Evolutionary conservation across 2,113 vertebrate species (phyloP), one percentile per base, ranked within the genome.

Genomic region (Camelus dromedarius): DNA sequence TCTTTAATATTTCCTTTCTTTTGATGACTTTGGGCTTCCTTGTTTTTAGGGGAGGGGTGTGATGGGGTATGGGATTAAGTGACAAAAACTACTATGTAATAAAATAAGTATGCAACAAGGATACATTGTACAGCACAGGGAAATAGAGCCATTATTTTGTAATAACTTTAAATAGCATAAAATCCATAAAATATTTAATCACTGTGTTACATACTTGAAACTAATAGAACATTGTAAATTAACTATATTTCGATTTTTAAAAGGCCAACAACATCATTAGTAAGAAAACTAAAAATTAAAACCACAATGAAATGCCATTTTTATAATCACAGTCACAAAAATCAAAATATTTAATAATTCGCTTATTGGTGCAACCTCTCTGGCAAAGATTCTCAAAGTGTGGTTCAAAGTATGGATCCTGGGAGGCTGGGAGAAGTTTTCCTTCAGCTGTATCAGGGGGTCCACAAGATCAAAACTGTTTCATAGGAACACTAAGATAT

Each of bases 231-330:
- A 62, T 30, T 62, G 26, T 62, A 62, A 62, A 62, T 62, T 26
- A 28, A 62, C 26, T 30, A 28, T 30, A 9, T 26, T 62, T 12
- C 26, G 28, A 2, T 62, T 62, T 28, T 48, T 28, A n/a, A 90
- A 91, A 82, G 35, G 67, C n/a, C n/a, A 67, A 30, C 13, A 64
- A 4, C 26, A 56, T 72, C 24, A 87, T 60, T 82, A 28, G 26
- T 70, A 82, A 81, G 75, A 69, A 93, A 96, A 75, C 20, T 77
- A 69, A 69, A 86, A 80, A 22, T 48, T 16, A 42, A 85, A 64
- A 80, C 56, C 5, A 72, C 50, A 28, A 0, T 56, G 67, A 73
- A n/a, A 35, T 58, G n/a, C 10, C 26, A 54, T 80, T 60, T 89
- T 79, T 28, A 80, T 58, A 26, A 42, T 32, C 32, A 94, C 8